Conservation (phyloP, 2,113 vertebrate genomes). For the Silurus meridionalis region DNA sequence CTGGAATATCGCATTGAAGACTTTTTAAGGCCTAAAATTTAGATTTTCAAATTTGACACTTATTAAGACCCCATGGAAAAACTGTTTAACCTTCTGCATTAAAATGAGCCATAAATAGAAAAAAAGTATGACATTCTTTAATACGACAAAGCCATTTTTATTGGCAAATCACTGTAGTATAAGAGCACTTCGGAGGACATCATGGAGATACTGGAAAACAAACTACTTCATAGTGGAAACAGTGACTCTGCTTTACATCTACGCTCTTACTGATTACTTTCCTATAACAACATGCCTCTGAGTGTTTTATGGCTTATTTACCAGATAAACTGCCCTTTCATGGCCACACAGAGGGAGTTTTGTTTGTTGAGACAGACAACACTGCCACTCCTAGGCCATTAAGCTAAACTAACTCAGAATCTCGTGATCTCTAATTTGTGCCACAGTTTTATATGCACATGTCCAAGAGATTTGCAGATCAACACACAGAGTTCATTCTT, state of each 20-base stretch:
- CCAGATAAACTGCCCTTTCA: not conserved
- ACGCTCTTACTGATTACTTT: not conserved
- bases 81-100: not conserved
- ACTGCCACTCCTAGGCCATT: conserved; percentile 43
- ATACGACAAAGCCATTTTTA: too few relatives aligned
- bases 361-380: conserved; percentile 55
- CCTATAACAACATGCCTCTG: not conserved
- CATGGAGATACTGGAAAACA: not conserved
- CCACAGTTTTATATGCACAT: not conserved
- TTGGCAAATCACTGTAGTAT: too few relatives aligned
- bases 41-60: too few relatives aligned
- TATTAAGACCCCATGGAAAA: not conserved
- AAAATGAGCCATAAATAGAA: not conserved
- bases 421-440: not conserved
- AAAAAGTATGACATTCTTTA: not conserved
- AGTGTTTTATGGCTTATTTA: conserved; percentile 7
- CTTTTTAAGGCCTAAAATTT: too few relatives aligned
- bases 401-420: conserved; percentile 13
- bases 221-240: not conserved
- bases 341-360: not conserved
- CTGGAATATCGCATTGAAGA: too few relatives aligned
- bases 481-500: not conserved
- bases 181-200: not conserved
- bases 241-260: not conserved
- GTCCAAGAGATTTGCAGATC: not conserved